phyloP scores from a whole-genome alignment of 2,797 vertebrate species.

The Mus minutoides region DNA sequence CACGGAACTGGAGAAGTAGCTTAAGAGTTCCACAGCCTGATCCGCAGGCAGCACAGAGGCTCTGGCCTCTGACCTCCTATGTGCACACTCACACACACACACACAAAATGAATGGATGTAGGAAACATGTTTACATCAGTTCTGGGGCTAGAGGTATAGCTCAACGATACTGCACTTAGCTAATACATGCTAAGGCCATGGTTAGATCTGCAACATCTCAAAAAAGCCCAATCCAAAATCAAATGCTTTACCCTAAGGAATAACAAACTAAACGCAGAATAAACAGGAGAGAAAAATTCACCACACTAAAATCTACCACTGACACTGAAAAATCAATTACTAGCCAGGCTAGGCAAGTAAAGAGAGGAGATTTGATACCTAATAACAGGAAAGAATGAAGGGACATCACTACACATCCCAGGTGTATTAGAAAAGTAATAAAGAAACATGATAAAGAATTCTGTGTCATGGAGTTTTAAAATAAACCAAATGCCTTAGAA shows the following conservation, averaged over 20 bases:
- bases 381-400: background rate
- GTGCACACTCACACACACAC: no score
- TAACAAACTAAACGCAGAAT: background rate
- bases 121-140: background rate
- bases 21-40: background rate
- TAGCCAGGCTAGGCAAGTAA: background rate
- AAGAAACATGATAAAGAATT: background rate
- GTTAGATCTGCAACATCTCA: background rate
- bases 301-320: background rate
- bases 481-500: background rate
- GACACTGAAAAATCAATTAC: background rate
- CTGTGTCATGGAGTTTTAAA: background rate
- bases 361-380: background rate
- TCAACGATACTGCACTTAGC: background rate
- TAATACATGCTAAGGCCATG: background rate
- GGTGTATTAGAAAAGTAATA: background rate
- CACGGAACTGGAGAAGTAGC: background rate
- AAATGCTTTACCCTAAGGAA: background rate
- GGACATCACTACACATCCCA: background rate
- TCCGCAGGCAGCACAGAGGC: background rate
- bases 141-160: background rate
- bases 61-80: background rate
- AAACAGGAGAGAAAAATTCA: background rate
- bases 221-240: background rate
- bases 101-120: background rate